Evolutionary conservation across 2,113 vertebrate species (phyloP), one percentile per base, ranked within the genome.

Genomic region (Siniperca chuatsi): DNA sequence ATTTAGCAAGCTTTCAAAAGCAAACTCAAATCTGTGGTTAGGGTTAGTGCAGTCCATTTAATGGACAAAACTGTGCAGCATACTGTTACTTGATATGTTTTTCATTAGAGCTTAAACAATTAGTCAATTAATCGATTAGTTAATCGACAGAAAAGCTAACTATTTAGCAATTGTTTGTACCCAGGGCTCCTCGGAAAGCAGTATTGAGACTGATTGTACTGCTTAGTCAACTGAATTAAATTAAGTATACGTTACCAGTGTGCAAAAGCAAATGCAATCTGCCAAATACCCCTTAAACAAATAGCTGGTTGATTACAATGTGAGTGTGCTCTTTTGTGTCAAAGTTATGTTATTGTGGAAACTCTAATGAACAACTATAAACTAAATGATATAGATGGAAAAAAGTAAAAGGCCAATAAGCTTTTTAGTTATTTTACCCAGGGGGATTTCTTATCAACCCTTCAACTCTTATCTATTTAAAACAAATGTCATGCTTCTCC

Each of bases 401-500:
- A 67, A 72, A 67, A 23, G 13, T 0, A 60, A 78, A 69, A 68
- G 42, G 29, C 79, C 83, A 83, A 87, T 79, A 75, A 78, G 72
- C 68, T 71, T 78, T 69, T 81, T 50, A 70, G 54, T 23, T 11
- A 54, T 77, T 82, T 25, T n/a, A 73, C 57, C 66, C 87, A 66
- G 42, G 8, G 79, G 82, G 61, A 76, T 78, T 89, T 85, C 54
- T 76, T 64, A 79, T 90, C 82, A 90, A 72, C 72, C 69, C 57
- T 72, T 83, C 67, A 68, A 48, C 25, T 78, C 68, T 86, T 87
- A 79, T 90, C 85, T 87, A 75, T 90, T 84, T 82, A 78, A 75
- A 89, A 75, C 89, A 89, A 92, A 86, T 78, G 69, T 74, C 61
- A 84, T 42, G 72, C n/a, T 87, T 80, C 73, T 89, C 68, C 54